Conservation (phyloP, 2,888 invertebrate species). For the Spodoptera picta region DNA sequence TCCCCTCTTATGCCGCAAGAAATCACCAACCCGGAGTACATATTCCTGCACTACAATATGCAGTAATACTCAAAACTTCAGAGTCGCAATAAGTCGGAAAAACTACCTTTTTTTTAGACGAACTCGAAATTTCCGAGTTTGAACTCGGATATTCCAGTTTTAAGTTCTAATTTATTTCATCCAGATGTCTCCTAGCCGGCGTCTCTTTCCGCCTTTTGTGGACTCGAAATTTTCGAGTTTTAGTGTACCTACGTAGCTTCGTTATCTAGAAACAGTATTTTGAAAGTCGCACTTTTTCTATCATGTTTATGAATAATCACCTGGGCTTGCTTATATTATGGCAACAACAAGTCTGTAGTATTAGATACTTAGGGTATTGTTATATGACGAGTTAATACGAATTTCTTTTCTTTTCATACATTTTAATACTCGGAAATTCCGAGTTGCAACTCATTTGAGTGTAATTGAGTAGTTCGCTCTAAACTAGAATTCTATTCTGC, state of each 20-base stretch:
- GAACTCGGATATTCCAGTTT: constrained; percentile 5
- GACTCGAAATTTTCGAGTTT: constrained; percentile 52
- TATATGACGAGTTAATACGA: constrained; percentile 54
- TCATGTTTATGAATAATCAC: constrained; percentile 57
- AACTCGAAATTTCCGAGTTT: constrained; percentile 47
- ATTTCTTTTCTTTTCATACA: constrained; percentile 50
- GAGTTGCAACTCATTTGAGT: constrained; percentile 22
- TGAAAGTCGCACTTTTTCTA: constrained; percentile 62
- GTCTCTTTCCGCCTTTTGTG: constrained; percentile 30
- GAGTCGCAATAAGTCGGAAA: constrained; percentile 47
- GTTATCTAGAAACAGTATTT: constrained; percentile 64
- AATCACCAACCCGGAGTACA: constrained; percentile 89
- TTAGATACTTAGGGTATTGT: constrained; percentile 64
- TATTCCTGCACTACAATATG: constrained; percentile 86
- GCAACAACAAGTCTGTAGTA: constrained; percentile 65
- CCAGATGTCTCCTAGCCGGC: constrained; percentile 6
- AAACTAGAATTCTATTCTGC: constrained; percentile 33
- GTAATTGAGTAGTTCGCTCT: constrained; percentile 11
- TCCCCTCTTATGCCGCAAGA: constrained; percentile 86
- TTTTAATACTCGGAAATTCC: constrained; percentile 24
- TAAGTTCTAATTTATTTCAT: constrained; percentile 19
- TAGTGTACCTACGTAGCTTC: constrained; percentile 36
- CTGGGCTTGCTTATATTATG: constrained; percentile 62
- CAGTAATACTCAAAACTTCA: constrained; percentile 66
- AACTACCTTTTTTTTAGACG: constrained; percentile 25